Evolutionary conservation across 2,113 vertebrate genomes (phyloP).

Genomic region (Peromyscus polionotus): DNA sequence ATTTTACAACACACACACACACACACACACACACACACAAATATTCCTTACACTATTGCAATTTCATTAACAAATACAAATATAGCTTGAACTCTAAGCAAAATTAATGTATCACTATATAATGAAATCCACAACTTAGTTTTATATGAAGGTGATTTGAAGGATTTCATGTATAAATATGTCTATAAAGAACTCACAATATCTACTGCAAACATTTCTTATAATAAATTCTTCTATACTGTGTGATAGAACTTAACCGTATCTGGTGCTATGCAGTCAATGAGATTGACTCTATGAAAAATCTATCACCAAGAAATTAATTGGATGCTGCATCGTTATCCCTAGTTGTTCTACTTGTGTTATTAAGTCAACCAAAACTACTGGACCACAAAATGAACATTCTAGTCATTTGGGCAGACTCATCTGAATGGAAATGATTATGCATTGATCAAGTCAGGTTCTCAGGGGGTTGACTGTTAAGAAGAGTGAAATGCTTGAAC

Average conservation of each 20-base stretch:
- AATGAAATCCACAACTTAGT: background rate
- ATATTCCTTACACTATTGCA: background rate
- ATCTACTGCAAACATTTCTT: conserved; percentile 54
- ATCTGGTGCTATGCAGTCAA: background rate
- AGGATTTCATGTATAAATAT: conserved; percentile 27
- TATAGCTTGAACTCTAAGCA: background rate
- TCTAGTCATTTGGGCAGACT: conserved; percentile 65
- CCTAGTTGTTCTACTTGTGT: conserved; percentile 73
- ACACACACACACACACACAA: too few relatives aligned
- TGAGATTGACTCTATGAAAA: conserved; percentile 73
- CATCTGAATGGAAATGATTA: conserved; percentile 76
- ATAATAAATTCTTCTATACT: conserved; percentile 36
- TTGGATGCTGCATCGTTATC: conserved; percentile 69
- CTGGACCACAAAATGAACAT: conserved; percentile 80
- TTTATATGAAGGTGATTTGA: conserved; percentile 47
- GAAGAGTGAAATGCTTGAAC: conserved; percentile 20
- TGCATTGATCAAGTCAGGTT: conserved; percentile 74
- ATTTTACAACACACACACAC: background rate
- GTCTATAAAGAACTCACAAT: background rate
- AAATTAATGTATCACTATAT: conserved; percentile 8
- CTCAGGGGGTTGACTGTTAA: background rate
- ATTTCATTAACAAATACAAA: conserved; percentile 34
- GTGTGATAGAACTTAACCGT: conserved; percentile 39
- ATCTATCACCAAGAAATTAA: conserved; percentile 77
- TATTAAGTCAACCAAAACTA: conserved; percentile 77